A percentile compares a stretch with the other conserved stretches of the same genome.
Conservation (phyloP, 2,797 vertebrate species). For the Nasua narica region DNA sequence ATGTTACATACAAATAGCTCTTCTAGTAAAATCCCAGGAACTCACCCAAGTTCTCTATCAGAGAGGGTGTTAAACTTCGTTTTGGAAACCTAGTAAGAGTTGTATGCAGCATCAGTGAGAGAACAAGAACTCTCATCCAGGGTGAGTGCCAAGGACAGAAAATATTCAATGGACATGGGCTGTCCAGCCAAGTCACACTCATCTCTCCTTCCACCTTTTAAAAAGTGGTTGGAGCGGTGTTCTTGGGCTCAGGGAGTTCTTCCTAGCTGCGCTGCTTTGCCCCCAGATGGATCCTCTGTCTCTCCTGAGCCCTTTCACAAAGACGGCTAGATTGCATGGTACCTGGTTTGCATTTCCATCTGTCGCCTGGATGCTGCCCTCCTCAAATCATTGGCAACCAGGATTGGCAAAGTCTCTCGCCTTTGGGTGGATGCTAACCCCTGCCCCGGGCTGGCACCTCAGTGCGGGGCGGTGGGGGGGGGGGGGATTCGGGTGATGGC, state of each 20-base stretch:
- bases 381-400: not conserved
- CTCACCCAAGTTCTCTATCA: not conserved
- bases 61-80: not conserved
- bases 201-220: not conserved
- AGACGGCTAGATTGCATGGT: not conserved
- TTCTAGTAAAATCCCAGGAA: not conserved
- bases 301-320: not conserved
- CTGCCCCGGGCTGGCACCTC: not conserved
- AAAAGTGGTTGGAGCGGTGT: not conserved
- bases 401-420: not conserved
- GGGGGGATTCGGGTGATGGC: not conserved
- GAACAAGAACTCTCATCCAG: not conserved
- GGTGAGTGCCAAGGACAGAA: not conserved
- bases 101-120: not conserved
- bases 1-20: not conserved
- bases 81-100: not conserved
- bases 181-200: not conserved
- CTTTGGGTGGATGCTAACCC: not conserved
- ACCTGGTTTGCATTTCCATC: not conserved
- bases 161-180: not conserved
- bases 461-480: rapidly evolving
- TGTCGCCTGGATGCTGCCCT: not conserved
- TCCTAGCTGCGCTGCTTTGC: not conserved
- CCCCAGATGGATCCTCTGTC: not conserved
- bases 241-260: not conserved